Evolutionary conservation across 2,888 invertebrate genomes (phyloP).

Genomic region (Netelia fuscicornis): DNA sequence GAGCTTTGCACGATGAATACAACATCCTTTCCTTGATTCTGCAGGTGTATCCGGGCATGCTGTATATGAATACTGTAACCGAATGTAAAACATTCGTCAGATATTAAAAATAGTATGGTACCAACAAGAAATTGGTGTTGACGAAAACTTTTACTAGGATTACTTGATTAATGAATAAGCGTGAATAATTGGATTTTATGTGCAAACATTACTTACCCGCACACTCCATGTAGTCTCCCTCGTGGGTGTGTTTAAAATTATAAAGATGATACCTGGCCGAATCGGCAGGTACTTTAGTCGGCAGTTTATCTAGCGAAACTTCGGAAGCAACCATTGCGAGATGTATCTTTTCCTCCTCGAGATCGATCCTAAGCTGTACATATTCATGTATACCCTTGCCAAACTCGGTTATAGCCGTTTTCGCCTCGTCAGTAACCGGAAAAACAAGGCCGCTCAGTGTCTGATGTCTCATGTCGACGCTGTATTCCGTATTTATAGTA

Average conservation of each 20-base stretch:
- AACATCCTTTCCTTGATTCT: constrained; percentile 99
- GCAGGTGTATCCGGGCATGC: constrained; percentile 98
- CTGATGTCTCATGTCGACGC: constrained; percentile 94
- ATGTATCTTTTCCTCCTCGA: constrained; percentile 95
- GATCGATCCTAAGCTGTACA: constrained; percentile 95
- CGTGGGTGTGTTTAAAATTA: constrained; percentile 96
- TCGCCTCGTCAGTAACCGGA: constrained; percentile 93
- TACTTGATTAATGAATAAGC: not conserved
- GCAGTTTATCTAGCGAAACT: constrained; percentile 89
- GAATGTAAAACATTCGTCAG: constrained; percentile 17
- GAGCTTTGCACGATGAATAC: constrained; percentile 98
- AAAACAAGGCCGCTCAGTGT: constrained; percentile 96
- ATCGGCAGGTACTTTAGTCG: constrained; percentile 93
- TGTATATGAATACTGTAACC: constrained; percentile 97
- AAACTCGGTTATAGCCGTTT: constrained; percentile 91
- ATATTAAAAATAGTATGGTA: not conserved
- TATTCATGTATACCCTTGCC: constrained; percentile 92
- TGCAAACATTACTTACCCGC: constrained; percentile 87
- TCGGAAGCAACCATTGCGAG: constrained; percentile 90
- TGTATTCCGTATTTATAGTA: constrained; percentile 89
- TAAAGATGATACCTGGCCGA: constrained; percentile 96
- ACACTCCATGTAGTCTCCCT: constrained; percentile 95
- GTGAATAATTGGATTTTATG: not conserved
- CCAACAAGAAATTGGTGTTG: not conserved
- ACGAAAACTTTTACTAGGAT: constrained; percentile 5